phyloP scores from a whole-genome alignment of 2,888 invertebrate genomes.

The Coecobrya sp. region DNA sequence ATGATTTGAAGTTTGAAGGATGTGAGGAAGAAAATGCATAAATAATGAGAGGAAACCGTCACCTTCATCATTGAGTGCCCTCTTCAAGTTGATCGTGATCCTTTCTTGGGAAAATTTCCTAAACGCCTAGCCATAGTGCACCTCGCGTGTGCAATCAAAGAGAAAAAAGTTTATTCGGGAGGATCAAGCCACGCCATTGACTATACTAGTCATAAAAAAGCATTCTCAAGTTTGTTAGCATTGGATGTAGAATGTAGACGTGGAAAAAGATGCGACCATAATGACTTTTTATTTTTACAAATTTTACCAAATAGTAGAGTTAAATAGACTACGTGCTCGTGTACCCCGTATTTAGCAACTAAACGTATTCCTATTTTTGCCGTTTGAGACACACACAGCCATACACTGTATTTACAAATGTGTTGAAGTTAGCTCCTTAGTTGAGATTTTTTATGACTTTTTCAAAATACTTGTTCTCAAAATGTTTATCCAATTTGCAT shows the following conservation, averaged over 20 bases:
- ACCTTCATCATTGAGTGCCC: neutral
- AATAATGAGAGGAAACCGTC: neutral
- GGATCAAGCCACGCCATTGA: neutral
- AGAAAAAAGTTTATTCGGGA: neutral
- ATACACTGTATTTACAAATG: neutral
- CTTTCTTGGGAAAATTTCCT: conserved; percentile 13
- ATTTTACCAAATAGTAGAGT: neutral
- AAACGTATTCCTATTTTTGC: neutral
- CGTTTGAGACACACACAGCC: neutral
- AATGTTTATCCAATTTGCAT: conserved; percentile 54
- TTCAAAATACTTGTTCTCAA: conserved; percentile 50
- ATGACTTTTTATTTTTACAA: neutral
- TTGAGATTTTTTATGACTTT: conserved; percentile 41
- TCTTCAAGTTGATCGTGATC: neutral
- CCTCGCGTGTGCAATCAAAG: neutral
- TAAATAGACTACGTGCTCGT: neutral
- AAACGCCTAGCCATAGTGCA: too few species aligned
- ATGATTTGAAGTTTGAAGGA: neutral
- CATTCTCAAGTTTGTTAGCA: neutral
- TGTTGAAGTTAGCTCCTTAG: conserved; percentile 6
- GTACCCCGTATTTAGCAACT: too few species aligned
- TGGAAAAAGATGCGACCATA: neutral
- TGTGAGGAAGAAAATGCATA: neutral
- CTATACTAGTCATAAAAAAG: neutral
- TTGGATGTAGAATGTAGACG: neutral